These are phyloP conservation scores for Platyrinchus mystaceus DNA, from an alignment of 2,797 vertebrate genomes.

Conservation along the genomic window DNA sequence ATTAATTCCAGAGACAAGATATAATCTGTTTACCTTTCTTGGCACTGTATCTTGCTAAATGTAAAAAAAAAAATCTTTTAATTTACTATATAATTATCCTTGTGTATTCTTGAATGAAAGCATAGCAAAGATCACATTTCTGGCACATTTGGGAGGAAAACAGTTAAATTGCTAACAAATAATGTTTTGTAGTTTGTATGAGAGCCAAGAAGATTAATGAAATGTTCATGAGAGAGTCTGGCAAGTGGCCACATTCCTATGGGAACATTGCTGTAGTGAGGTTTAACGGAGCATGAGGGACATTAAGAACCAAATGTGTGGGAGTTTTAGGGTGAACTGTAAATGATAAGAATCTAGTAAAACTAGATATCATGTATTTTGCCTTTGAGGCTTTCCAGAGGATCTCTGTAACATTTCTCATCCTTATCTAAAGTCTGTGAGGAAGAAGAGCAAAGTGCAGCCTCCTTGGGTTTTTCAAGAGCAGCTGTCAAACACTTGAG, in stretches of 20 bases:
- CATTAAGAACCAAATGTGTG: conserved; percentile 77
- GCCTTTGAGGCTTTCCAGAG: conserved; percentile 45
- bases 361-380: conserved; percentile 39
- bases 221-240: conserved; percentile 79
- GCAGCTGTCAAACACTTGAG: conserved; percentile 40
- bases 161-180: conserved; percentile 74
- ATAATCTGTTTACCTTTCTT: conserved; percentile 52
- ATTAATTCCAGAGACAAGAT: conserved; percentile 31
- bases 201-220: conserved; percentile 80
- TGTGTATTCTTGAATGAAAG: conserved; percentile 31
- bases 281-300: conserved; percentile 68
- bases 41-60: neutral
- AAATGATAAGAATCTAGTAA: conserved; percentile 71
- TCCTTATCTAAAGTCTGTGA: neutral
- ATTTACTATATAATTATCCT: conserved; percentile 54
- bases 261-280: conserved; percentile 74
- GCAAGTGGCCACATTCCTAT: conserved; percentile 82
- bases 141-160: conserved; percentile 70
- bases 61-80: neutral
- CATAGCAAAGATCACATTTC: conserved; percentile 56
- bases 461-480: neutral
- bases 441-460: neutral
- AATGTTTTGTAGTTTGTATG: conserved; percentile 75
- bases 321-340: conserved; percentile 71
- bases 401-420: conserved; percentile 21